These are phyloP conservation scores for Corvus cornix DNA, from an alignment of 2,113 vertebrate species.

Conservation along the genomic window DNA sequence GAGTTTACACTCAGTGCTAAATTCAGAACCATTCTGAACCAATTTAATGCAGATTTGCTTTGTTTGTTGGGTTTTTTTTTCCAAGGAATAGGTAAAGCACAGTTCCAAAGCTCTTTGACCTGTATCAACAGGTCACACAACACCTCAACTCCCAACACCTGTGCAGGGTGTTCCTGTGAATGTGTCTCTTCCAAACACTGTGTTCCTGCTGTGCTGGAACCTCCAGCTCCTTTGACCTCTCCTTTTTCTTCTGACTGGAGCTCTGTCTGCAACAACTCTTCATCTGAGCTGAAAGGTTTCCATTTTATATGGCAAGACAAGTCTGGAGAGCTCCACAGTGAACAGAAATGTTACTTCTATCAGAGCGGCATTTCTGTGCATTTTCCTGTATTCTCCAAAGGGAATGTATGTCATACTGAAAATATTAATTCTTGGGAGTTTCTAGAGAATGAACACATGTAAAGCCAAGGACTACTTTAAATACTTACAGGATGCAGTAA, in stretches of 20 bases:
- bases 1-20: background rate
- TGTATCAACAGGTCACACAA: background rate
- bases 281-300: background rate
- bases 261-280: background rate
- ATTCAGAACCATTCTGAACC: background rate
- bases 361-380: background rate
- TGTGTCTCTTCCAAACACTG: background rate
- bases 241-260: background rate
- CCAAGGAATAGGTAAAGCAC: background rate
- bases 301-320: background rate
- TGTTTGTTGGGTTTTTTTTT: background rate
- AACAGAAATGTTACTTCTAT: background rate
- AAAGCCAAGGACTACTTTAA: background rate
- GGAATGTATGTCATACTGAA: background rate
- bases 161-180: background rate
- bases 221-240: background rate
- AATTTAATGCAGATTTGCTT: background rate
- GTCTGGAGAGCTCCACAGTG: background rate
- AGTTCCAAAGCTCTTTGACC: background rate
- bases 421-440: background rate
- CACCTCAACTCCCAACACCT: background rate
- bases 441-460: background rate
- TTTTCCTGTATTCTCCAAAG: background rate
- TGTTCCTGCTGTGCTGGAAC: accelerated
- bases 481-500: background rate